These are phyloP conservation scores for Tupaia chinensis DNA, from an alignment of 2,113 vertebrate genomes.

Conservation along the genomic window DNA sequence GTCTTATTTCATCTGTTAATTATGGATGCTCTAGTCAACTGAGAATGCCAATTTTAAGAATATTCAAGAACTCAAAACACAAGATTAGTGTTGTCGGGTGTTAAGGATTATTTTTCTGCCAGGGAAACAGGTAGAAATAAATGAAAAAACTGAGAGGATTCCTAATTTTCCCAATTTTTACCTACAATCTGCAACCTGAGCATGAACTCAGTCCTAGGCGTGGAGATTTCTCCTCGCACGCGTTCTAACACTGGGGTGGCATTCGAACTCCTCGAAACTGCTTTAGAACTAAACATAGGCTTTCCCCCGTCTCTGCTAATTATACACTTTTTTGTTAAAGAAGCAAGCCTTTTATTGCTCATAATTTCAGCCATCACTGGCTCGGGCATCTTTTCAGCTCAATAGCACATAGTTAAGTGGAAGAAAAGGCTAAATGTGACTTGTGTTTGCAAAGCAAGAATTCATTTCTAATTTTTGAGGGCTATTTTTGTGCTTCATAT, in stretches of 20 bases:
- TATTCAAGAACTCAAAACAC: constrained; percentile 62
- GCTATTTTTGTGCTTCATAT: constrained; percentile 55
- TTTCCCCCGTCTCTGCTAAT: constrained; percentile 82
- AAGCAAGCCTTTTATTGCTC: constrained; percentile 84
- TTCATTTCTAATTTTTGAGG: constrained; percentile 74
- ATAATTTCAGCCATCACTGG: constrained; percentile 86
- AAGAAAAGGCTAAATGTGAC: constrained; percentile 87
- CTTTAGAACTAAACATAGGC: constrained; percentile 76
- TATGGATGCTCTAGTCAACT: constrained; percentile 61
- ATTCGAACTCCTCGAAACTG: constrained; percentile 77
- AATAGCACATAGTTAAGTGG: constrained; percentile 86
- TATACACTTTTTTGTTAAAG: constrained; percentile 85
- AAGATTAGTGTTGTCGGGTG: constrained; percentile 25
- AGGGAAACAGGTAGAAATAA: constrained; percentile 80
- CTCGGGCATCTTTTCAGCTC: constrained; percentile 85
- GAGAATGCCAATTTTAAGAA: constrained; percentile 55
- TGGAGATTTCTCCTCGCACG: constrained; percentile 61
- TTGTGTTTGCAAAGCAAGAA: constrained; percentile 85
- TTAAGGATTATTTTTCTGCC: constrained; percentile 75
- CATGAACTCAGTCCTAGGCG: constrained; percentile 79
- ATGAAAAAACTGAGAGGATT: constrained; percentile 49
- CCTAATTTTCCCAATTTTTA: constrained; percentile 63
- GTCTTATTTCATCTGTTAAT: constrained; percentile 49
- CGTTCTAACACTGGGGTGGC: constrained; percentile 63
- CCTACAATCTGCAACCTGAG: constrained; percentile 72